Conservation (phyloP, 2,113 vertebrate species). For the Heterotis niloticus region DNA sequence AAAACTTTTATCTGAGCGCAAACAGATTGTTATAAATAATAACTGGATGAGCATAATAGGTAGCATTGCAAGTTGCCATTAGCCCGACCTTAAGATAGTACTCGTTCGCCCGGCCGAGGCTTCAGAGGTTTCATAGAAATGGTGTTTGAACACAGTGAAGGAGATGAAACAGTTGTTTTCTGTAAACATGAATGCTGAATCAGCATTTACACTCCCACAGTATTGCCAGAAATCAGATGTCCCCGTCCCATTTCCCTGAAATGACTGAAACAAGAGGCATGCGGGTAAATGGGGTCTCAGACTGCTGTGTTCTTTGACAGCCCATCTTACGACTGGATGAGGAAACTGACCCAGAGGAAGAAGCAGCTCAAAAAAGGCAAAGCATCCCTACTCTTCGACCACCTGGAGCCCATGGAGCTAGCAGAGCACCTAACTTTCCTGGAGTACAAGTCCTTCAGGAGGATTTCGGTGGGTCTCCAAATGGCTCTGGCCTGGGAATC, state of each 20-base stretch:
- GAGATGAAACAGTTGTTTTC: not conserved
- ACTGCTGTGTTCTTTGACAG: conserved; percentile 59
- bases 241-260: no score
- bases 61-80: no score
- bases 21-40: no score
- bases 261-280: not conserved
- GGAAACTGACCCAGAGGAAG: conserved; percentile 91
- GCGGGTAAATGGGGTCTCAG: not conserved
- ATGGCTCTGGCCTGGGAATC: not conserved
- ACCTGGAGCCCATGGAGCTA: conserved; percentile 91
- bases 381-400: conserved; percentile 92
- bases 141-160: no score
- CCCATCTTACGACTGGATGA: conserved; percentile 98
- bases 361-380: conserved; percentile 91
- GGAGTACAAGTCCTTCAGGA: conserved; percentile 93
- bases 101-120: no score
- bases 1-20: no score
- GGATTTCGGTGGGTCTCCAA: conserved; percentile 80
- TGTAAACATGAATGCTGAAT: not conserved
- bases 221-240: no score
- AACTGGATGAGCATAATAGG: no score
- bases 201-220: not conserved
- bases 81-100: no score
- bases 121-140: no score
- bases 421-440: conserved; percentile 96